phyloP scores from a whole-genome alignment of 2,797 vertebrate genomes.

The Gobio occitaniae region DNA sequence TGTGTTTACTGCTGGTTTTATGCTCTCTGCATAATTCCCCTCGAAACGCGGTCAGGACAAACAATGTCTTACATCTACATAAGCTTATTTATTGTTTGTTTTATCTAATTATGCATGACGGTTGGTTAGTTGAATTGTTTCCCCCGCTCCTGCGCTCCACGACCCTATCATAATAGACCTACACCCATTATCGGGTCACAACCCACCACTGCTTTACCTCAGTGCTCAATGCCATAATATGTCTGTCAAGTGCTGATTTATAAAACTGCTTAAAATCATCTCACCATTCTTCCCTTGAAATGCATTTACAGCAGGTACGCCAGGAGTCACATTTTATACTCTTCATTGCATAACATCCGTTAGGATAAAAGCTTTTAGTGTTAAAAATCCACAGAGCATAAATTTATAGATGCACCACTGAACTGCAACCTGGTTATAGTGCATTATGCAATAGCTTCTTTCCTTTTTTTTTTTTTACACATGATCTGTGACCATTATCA shows the following conservation, averaged over 20 bases:
- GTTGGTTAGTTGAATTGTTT: neutral
- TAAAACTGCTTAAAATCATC: slow-evolving; percentile 21
- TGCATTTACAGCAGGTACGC: slow-evolving; percentile 33
- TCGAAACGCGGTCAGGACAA: neutral
- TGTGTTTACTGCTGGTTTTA: neutral
- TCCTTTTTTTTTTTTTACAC: slow-evolving; percentile 10
- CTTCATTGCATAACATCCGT: slow-evolving; percentile 39
- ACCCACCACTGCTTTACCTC: slow-evolving; percentile 2
- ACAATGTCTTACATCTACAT: neutral
- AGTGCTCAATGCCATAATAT: neutral
- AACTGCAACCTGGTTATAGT: slow-evolving; percentile 48
- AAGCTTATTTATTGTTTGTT: neutral
- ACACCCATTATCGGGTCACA: slow-evolving; percentile 4
- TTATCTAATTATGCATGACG: neutral
- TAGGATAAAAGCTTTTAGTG: slow-evolving; percentile 44
- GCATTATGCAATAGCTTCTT: slow-evolving; percentile 53
- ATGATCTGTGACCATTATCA: slow-evolving; percentile 40
- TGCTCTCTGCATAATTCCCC: neutral
- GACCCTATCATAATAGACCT: neutral
- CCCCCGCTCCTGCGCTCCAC: neutral
- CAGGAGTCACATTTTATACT: slow-evolving; percentile 37
- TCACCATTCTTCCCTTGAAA: neutral
- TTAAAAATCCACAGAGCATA: slow-evolving; percentile 44
- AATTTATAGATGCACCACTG: slow-evolving; percentile 39
- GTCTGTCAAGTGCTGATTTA: slow-evolving; percentile 34